Conservation (phyloP, 2,113 vertebrate genomes). For the Ochotona princeps region DNA sequence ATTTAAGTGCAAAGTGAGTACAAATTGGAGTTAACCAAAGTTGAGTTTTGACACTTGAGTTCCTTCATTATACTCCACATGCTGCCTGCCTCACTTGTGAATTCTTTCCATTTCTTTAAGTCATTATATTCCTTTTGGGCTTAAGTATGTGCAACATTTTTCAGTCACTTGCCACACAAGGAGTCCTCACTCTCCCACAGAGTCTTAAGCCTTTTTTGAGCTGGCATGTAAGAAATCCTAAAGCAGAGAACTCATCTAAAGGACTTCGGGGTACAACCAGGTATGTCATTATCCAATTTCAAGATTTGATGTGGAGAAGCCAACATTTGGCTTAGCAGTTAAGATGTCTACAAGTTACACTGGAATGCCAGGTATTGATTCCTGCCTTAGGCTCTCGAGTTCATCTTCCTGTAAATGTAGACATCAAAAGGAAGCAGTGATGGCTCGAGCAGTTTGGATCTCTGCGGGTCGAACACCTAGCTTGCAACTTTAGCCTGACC, state of each 20-base stretch:
- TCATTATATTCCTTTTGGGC: background rate
- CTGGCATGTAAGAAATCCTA: background rate
- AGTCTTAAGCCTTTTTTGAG: background rate
- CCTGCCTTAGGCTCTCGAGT: no score
- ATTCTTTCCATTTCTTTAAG: background rate
- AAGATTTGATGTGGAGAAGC: background rate
- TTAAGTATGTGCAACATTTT: background rate
- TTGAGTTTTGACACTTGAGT: background rate
- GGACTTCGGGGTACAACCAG: background rate
- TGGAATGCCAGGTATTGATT: no score
- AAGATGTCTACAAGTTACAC: no score
- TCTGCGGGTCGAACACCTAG: no score
- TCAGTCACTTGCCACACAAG: background rate
- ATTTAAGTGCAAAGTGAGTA: background rate
- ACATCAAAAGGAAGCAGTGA: no score
- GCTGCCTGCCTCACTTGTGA: background rate
- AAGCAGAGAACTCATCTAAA: constrained; percentile 13
- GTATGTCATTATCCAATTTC: background rate
- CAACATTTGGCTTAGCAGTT: no score
- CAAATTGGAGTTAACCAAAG: background rate
- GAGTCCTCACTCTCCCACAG: background rate
- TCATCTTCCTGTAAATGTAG: no score
- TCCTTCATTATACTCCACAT: background rate
- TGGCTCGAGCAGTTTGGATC: no score
- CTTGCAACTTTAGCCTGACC: no score